phyloP scores from a whole-genome alignment of 1,140 invertebrate genomes.

The Drosophila cardini region DNA sequence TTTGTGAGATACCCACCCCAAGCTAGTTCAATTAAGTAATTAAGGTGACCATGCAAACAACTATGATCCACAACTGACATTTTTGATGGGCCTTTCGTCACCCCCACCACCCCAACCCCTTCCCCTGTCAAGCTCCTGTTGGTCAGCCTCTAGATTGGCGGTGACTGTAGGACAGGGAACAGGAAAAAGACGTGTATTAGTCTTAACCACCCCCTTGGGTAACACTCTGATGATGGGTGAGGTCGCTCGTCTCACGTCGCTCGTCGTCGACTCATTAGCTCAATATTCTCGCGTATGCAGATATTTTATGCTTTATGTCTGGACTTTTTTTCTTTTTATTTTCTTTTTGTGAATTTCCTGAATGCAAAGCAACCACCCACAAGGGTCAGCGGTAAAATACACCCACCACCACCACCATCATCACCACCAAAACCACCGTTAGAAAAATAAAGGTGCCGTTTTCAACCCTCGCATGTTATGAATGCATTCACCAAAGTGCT shows the following conservation, averaged over 20 bases:
- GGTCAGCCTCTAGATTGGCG: slow-evolving; percentile 22
- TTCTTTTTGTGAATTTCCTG: slow-evolving; percentile 6
- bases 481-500: slow-evolving; percentile 32
- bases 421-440: slow-evolving; percentile 42
- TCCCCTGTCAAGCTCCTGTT: slow-evolving; percentile 23
- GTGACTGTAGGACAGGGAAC: neutral
- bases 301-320: slow-evolving; percentile 40
- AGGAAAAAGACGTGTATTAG: neutral
- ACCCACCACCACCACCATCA: slow-evolving; percentile 9
- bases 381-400: slow-evolving; percentile 41
- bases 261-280: slow-evolving; percentile 63
- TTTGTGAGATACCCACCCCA: neutral
- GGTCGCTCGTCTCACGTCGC: slow-evolving; percentile 41
- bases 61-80: slow-evolving; percentile 31
- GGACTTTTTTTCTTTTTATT: slow-evolving; percentile 28
- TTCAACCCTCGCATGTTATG: slow-evolving; percentile 56
- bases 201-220: slow-evolving; percentile 30
- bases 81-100: neutral
- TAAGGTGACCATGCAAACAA: slow-evolving; percentile 65
- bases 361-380: slow-evolving; percentile 41
- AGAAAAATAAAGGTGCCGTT: slow-evolving; percentile 24
- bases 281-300: slow-evolving; percentile 67
- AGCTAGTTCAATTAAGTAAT: neutral
- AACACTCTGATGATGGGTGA: slow-evolving; percentile 41
- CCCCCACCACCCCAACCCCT: neutral